Evolutionary conservation across 2,797 vertebrate species (phyloP), one percentile per base, ranked within the genome.

Genomic region (Pampus argenteus): DNA sequence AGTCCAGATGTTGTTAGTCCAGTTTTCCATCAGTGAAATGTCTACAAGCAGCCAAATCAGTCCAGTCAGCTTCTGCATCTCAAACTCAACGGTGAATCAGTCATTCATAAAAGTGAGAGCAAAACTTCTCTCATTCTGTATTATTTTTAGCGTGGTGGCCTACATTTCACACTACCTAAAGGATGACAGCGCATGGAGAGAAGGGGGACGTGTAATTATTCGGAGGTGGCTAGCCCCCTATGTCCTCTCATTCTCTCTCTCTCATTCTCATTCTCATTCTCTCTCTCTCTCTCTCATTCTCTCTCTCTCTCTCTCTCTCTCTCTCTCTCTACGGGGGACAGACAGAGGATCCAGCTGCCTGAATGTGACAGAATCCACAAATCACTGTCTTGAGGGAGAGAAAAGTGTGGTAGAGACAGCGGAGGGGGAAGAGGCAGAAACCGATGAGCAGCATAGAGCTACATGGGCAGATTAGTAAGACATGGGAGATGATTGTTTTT

Each of bases 291-390:
- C 70, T 75, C n/a, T 42, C 25, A n/a, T n/a, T 51, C 22, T 31
- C 40, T 17, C 36, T 31, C 29, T 8, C 4, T 31, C 11, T 64
- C 34, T 20, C 69, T 56, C 15, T 10, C 14, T 40, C 54, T 26
- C 42, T 26, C 57, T 70, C 66, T 70, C 75, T 82, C 79, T 76
- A 31, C 66, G 61, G 84, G 84, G 78, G 70, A 63, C 72, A 88
- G 82, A 79, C 71, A 71, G 81, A 83, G 44, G 74, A 87, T 86
- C 83, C 85, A 87, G 85, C 83, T 87, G 84, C 83, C 81, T 80
- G 48, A 74, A 71, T 78, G 45, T 82, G 88, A 90, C 90, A 87
- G 82, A 82, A 78, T 86, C 76, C 85, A 92, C 86, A 91, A 90
- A 91, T 90, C 86, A 88, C 79, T 50, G 78, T 76, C 82, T 80